phyloP scores from a whole-genome alignment of 2,113 vertebrate genomes.

The Aleadryas rufinucha region DNA sequence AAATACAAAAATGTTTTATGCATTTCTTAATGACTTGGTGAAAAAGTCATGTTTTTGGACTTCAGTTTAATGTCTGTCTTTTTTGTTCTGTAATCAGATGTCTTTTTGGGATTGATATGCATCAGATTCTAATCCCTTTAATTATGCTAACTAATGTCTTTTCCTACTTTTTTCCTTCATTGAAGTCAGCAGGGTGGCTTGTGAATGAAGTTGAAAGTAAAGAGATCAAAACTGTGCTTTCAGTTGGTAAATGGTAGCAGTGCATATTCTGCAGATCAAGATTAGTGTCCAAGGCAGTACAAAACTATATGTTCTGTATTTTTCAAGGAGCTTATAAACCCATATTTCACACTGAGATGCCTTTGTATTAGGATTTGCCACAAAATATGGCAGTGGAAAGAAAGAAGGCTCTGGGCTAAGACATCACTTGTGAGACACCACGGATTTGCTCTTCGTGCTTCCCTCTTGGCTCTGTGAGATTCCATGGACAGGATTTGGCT shows the following conservation, averaged over 20 bases:
- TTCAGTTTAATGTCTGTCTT: neutral
- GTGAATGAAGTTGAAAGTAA: neutral
- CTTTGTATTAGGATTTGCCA: neutral
- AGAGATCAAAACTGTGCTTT: neutral
- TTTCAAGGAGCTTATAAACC: neutral
- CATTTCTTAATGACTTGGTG: neutral
- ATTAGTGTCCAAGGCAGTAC: neutral
- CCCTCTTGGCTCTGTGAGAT: neutral
- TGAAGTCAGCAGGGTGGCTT: neutral
- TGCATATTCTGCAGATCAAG: neutral
- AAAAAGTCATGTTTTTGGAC: neutral
- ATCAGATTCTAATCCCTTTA: neutral
- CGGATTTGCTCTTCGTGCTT: fast-evolving
- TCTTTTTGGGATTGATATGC: neutral
- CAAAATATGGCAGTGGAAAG: neutral
- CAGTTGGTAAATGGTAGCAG: neutral
- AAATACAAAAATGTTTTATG: neutral
- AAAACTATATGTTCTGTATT: neutral
- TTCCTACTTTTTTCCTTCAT: neutral
- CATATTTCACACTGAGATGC: neutral
- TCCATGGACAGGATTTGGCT: neutral
- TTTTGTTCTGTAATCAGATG: neutral
- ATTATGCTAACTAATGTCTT: neutral
- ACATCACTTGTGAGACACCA: fast-evolving
- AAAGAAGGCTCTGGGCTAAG: neutral